Conservation (phyloP, 2,797 vertebrate species). For the Malurus leucopterus region DNA sequence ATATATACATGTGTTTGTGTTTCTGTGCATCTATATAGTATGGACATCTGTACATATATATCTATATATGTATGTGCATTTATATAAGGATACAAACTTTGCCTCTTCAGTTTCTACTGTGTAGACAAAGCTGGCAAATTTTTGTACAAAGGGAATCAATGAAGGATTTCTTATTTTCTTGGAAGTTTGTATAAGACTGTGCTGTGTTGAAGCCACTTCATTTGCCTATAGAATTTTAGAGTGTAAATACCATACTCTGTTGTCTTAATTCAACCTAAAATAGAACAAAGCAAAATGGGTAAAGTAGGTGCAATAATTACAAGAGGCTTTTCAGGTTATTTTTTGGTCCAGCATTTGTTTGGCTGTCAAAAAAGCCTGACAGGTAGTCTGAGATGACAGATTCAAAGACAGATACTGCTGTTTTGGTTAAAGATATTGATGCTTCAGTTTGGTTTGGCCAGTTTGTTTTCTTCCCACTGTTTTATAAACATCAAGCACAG, state of each 20-base stretch:
- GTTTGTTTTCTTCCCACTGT: not conserved
- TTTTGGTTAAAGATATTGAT: not conserved
- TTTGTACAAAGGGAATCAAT: conserved; percentile 67
- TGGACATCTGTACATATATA: conserved; percentile 32
- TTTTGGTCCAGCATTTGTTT: not conserved
- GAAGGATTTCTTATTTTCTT: conserved; percentile 64
- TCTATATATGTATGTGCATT: conserved; percentile 35
- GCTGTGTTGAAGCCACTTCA: conserved; percentile 44
- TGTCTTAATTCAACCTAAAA: conserved; percentile 54
- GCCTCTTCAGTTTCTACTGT: conserved; percentile 69
- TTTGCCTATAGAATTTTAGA: conserved; percentile 16
- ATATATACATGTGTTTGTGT: not conserved
- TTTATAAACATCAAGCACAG: not conserved
- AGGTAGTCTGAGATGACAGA: not conserved
- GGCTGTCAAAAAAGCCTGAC: not conserved
- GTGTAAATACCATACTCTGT: conserved; percentile 63
- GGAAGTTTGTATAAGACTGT: conserved; percentile 44
- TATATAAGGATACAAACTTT: conserved; percentile 60
- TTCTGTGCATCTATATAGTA: conserved; percentile 1
- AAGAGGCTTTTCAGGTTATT: not conserved
- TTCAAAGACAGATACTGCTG: not conserved
- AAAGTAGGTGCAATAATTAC: conserved; percentile 22
- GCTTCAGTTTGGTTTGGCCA: not conserved
- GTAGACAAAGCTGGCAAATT: conserved; percentile 66
- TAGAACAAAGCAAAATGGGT: conserved; percentile 2